Base-by-base conservation (phyloP, 2,113 vertebrate species). In the Origma solitaria region DNA sequence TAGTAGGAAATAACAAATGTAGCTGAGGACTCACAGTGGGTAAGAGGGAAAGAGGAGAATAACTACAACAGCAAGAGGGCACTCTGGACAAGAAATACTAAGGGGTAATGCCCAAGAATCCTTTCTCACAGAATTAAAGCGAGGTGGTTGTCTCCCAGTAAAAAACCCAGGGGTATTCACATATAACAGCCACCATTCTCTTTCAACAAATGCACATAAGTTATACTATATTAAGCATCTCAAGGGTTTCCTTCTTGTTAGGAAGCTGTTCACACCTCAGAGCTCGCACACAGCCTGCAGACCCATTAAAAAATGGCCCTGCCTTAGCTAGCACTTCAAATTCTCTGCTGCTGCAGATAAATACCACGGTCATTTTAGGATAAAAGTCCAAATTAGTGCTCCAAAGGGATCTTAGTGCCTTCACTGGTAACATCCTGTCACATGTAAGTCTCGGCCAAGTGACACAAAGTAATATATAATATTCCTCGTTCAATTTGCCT, bases 341-440 rank as follows among this genome's bases (percentile, higher is more conserved):
- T 7, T 10, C 38, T 13, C 7, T 22, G 19, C 1, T n/a, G 30
- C 16, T 53, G 44, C 53, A 72, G 21, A 5, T 0, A 31, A 40
- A 61, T 4, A 31, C 7, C 35, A 23, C 12, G 20, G 10, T 14
- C 3, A 0, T 15, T 78, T 45, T 13, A 37, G 38, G 22, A 31
- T 8, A 58, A 38, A 61, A 61, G 14, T 10, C 24, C 22, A 50
- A 75, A 22, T 40, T 54, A 22, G 19, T 31, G 9, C 28, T 71
- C 47, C 20, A 65, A 2, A 0, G 1, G 1, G 22, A 22, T 35
- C 53, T 0, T 1, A 37, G 19, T 12, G 15, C 38, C 42, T 76
- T n/a, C 38, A 17, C 42, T 5, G 11, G 40, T 37, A 30, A 79
- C 20, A 33, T 28, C 73, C 40, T 61, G 53, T 5, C 47, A 21